These are phyloP conservation scores for Gerris lacustris DNA, from an alignment of 2,888 invertebrate genomes.

Conservation along the genomic window DNA sequence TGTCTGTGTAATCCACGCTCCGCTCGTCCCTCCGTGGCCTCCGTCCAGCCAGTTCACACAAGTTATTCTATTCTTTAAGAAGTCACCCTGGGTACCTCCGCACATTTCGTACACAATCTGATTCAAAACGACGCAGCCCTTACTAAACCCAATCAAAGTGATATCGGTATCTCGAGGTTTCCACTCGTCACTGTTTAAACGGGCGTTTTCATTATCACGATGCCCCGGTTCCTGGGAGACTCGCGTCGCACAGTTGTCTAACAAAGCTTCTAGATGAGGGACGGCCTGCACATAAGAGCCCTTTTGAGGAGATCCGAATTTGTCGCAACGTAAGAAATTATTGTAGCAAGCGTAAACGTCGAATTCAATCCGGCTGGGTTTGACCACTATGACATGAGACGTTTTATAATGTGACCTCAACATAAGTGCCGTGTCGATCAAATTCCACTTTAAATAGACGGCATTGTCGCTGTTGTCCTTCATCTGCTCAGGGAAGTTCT, in stretches of 20 bases:
- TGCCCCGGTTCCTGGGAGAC: background rate
- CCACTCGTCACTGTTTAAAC: no score
- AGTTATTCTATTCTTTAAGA: constrained; percentile 51
- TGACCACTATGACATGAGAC: background rate
- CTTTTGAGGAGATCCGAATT: background rate
- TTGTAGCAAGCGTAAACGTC: background rate
- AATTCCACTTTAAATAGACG: background rate
- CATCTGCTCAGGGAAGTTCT: background rate
- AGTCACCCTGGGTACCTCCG: constrained; percentile 51
- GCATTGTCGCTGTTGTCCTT: background rate
- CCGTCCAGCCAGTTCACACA: constrained; percentile 83
- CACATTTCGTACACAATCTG: constrained; percentile 76
- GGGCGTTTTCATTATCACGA: background rate
- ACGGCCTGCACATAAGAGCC: background rate
- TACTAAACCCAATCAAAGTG: constrained; percentile 68
- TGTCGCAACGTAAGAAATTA: background rate
- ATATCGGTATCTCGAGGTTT: background rate
- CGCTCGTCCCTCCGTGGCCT: constrained; percentile 70
- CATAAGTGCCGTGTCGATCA: background rate
- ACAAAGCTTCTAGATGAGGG: background rate
- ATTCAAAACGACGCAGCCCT: constrained; percentile 83
- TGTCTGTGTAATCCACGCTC: constrained; percentile 66
- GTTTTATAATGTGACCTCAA: background rate
- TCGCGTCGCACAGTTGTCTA: background rate
- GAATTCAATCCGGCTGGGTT: background rate